Evolutionary conservation across 2,113 vertebrate species (phyloP).

Genomic region (Conger conger): DNA sequence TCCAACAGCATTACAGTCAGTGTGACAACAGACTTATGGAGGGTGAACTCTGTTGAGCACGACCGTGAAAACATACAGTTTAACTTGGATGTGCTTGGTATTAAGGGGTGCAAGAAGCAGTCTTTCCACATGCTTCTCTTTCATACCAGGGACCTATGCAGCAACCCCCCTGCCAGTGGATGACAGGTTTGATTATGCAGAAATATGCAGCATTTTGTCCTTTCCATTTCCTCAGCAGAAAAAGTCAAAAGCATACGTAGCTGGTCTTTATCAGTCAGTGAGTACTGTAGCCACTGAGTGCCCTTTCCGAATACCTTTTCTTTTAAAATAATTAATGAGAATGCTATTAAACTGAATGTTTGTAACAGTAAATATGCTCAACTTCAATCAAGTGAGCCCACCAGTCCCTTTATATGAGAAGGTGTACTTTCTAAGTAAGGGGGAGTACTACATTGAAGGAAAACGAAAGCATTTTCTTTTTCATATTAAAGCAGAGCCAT

Average conservation of each 20-base stretch:
- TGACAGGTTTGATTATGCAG: neutral
- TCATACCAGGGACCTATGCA: neutral
- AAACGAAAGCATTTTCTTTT: no score
- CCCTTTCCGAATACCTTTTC: neutral
- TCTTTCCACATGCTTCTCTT: neutral
- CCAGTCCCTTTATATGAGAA: no score
- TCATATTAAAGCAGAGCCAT: no score
- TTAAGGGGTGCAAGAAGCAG: neutral
- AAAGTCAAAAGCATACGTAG: neutral
- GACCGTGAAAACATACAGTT: neutral
- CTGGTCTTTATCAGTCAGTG: neutral
- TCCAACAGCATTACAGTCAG: neutral
- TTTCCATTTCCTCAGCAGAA: neutral
- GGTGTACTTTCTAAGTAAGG: no score
- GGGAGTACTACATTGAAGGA: no score
- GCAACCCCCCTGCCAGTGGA: neutral
- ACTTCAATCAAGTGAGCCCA: neutral
- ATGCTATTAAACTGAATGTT: neutral
- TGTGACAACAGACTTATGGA: neutral
- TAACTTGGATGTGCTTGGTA: neutral
- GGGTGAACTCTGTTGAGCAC: neutral
- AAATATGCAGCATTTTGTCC: neutral
- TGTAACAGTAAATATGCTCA: neutral
- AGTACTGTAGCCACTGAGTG: neutral
- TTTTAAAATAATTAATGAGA: neutral